These are phyloP conservation scores for Ifrita kowaldi DNA, from an alignment of 2,113 vertebrate genomes.

Conservation along the genomic window DNA sequence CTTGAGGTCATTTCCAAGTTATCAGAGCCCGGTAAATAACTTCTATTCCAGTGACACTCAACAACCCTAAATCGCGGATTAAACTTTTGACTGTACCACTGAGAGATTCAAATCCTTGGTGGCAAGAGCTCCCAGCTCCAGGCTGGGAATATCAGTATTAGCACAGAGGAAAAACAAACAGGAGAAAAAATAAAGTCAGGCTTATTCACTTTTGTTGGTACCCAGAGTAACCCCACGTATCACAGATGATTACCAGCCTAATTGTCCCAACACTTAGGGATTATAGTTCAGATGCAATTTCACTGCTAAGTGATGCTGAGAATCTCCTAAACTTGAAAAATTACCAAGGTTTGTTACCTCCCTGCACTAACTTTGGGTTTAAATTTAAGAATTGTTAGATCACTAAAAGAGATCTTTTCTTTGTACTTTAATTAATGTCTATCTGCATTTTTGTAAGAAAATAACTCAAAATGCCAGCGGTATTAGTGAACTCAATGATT, in stretches of 20 bases:
- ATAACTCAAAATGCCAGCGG: neutral
- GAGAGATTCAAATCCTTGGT: neutral
- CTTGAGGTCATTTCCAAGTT: neutral
- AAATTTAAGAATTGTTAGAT: neutral
- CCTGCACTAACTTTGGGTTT: neutral
- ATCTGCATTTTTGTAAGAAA: neutral
- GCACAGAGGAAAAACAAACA: neutral
- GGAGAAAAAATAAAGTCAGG: neutral
- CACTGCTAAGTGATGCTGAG: neutral
- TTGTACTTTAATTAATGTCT: neutral
- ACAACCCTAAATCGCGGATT: neutral
- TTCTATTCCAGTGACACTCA: neutral
- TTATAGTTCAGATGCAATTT: neutral
- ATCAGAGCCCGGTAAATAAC: neutral
- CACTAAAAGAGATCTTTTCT: neutral
- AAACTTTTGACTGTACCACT: constrained; percentile 11
- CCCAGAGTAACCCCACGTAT: neutral
- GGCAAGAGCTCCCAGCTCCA: neutral
- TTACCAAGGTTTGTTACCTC: neutral
- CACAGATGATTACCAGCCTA: neutral
- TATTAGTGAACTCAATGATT: neutral
- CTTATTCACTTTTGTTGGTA: neutral
- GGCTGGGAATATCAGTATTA: neutral
- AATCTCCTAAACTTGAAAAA: neutral
- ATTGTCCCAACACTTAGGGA: neutral